phyloP scores from a whole-genome alignment of 2,888 invertebrate genomes.

The Coelogynopora nodosa region DNA sequence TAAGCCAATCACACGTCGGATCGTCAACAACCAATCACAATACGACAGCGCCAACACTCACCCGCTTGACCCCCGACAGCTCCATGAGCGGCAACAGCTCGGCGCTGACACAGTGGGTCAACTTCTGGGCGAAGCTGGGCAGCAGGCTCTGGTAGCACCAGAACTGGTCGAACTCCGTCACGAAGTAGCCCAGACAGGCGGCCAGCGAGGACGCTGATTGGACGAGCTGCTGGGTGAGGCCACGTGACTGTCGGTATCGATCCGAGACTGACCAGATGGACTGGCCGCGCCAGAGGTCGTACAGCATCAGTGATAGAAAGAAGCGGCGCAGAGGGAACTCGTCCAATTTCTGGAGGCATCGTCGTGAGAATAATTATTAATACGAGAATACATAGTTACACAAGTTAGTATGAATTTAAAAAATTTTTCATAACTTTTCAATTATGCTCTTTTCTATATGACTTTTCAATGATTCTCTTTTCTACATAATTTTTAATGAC shows the following conservation, averaged over 20 bases:
- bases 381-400: too few relatives aligned
- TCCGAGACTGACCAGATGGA: conserved; percentile 66
- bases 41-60: too few relatives aligned
- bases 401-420: too few relatives aligned
- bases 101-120: conserved; percentile 76
- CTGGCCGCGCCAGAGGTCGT: conserved; percentile 66
- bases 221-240: conserved; percentile 74
- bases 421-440: too few relatives aligned
- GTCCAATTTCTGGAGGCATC: conserved; percentile 47
- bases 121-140: conserved; percentile 70
- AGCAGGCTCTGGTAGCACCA: conserved; percentile 79
- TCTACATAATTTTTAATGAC: too few relatives aligned
- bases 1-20: too few relatives aligned
- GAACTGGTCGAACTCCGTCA: conserved; percentile 70
- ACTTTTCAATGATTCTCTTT: too few relatives aligned
- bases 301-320: conserved; percentile 78
- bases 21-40: too few relatives aligned
- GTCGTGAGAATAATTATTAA: conserved; percentile 24
- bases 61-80: conserved; percentile 80
- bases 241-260: conserved; percentile 73
- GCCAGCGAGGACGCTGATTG: conserved; percentile 72
- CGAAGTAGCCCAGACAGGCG: conserved; percentile 73
- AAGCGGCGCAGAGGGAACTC: conserved; percentile 70
- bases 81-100: conserved; percentile 80
- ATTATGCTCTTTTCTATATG: too few relatives aligned